Base-by-base conservation (phyloP, 2,113 vertebrate genomes). In the Muntiacus reevesi region DNA sequence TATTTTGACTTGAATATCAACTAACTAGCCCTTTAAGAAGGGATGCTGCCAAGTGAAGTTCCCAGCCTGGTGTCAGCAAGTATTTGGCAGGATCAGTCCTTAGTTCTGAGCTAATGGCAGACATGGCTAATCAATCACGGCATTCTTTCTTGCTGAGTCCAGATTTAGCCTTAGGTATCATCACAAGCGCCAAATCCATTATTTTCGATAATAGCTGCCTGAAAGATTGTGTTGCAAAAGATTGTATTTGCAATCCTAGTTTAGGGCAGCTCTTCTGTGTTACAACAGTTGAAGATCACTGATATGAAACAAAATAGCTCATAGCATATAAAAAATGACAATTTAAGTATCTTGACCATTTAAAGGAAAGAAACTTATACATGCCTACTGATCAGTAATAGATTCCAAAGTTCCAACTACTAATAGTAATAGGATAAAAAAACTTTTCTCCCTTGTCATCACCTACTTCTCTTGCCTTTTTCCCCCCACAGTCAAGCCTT, bases 41-140 rank as follows among this genome's bases (percentile, higher is more conserved):
- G 33, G 64, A 33, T 40, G 71, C 7, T 36, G n/a, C 57, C 82
- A 83, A 92, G 28, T n/a, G 91, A 93, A 95, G 92, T 60, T 97
- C 89, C 50, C 62, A 91, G 57, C 60, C 86, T 94, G 47, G 33
- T 59, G 50, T 97, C 94, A 93, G 95, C 96, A 97, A 89, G 43
- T 96, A 93, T 94, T 83, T 96, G 94, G 82, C 91, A 94, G 87
- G 50, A 91, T 91, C 86, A 45, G 67, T 89, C 40, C 28, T 86
- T 67, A 40, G 81, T 93, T 97, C 83, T 83, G 50, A 95, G 67
- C 91, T 94, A 89, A 90, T 74, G 86, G 96, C 76, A 87, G 96
- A 94, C 97, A 87, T 93, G 76, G 52, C 52, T 96, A 92, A 98
- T 97, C 97, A 96, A 94, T 98, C 97, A 94, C 11, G 45, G 82